Conservation (phyloP, 2,113 vertebrate species). For the Ameiurus melas region DNA sequence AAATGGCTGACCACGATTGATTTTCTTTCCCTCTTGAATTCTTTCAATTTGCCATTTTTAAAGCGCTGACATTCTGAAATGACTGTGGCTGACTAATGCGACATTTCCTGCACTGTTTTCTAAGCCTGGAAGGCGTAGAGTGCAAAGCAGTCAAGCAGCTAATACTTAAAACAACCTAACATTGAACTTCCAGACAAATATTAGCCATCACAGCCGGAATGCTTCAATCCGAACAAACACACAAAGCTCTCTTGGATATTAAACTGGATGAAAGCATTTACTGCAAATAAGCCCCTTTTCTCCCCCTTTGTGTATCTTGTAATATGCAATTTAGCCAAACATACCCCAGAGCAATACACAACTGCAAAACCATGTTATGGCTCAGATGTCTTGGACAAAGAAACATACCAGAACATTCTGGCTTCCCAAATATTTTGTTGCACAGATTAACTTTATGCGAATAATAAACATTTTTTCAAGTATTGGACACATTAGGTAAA, state of each 20-base stretch:
- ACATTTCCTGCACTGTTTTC: background rate
- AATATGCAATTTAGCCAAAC: background rate
- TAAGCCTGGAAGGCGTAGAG: background rate
- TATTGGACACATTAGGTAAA: background rate
- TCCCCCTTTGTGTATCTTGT: background rate
- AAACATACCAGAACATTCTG: background rate
- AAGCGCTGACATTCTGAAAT: background rate
- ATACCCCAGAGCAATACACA: background rate
- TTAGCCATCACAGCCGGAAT: background rate
- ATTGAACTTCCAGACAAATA: conserved; percentile 1
- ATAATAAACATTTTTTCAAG: background rate
- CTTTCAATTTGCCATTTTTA: background rate
- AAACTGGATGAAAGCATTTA: background rate
- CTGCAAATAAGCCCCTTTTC: background rate
- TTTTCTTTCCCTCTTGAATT: background rate
- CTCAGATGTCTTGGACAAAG: background rate
- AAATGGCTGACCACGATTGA: conserved; percentile 17
- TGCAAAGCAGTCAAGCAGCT: background rate
- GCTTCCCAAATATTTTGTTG: background rate
- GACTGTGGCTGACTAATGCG: background rate
- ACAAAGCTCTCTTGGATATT: background rate
- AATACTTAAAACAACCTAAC: background rate
- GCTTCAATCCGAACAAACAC: background rate
- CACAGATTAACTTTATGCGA: background rate
- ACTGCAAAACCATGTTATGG: background rate